Evolutionary conservation across 2,888 invertebrate genomes (phyloP), one percentile per base, ranked within the genome.

Genomic region (Nematopogon swammerdamellus): DNA sequence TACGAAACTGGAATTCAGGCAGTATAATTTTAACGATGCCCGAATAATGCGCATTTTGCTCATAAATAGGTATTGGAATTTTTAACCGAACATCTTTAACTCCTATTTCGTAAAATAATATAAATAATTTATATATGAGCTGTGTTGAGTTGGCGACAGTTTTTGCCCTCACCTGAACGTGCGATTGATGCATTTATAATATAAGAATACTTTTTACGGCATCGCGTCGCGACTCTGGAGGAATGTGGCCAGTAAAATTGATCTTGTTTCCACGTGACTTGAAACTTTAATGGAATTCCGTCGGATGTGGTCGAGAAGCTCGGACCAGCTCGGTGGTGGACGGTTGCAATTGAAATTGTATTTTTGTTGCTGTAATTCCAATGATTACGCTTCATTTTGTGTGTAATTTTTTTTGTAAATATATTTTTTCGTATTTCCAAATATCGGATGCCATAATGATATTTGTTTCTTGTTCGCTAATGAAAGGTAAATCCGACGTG

Each of bases 111-210:
- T 8, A 76, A 77, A 76, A 76, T 76, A 73, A 75, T 72, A 77
- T 77, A 77, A 79, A 79, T 77, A 77, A 79, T 79, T 72, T 79
- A 79, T 79, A n/a, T n/a, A 77, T 69, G 67, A 65, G 61, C 67
- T 69, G 64, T 65, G 11, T 36, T 14, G 36, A 72, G 63, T 70
- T 64, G 68, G 60, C 61, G 67, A 68, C 58, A 59, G 75, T 76
- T 77, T 77, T 77, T 79, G 74, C 70, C 3, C 68, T 68, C 69
- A 66, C 59, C 67, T 71, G 72, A 69, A 75, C 74, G 76, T 75
- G 74, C 76, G 75, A 71, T 76, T 75, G 79, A 77, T 77, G 79
- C 79, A 79, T 79, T 79, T 77, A 77, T 77, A 79, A 79, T 77
- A 76, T 72, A 75, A 76, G 77, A 76, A 75, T 76, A 72, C 74